Evolutionary conservation across 2,797 vertebrate species (phyloP), one percentile per base, ranked within the genome.

Genomic region (Aphelocoma californica): DNA sequence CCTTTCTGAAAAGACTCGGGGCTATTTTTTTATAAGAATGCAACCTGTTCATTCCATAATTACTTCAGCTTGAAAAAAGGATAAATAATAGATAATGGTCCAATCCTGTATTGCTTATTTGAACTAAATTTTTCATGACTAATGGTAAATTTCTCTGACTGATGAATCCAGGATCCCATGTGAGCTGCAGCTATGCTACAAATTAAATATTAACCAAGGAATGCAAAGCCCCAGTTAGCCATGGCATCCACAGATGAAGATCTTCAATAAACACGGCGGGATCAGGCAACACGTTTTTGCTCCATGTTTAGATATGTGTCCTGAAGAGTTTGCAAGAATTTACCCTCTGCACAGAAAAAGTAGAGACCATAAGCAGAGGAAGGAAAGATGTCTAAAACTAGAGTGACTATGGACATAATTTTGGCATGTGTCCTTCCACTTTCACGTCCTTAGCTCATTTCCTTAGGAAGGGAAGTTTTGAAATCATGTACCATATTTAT

Each of bases 1-100:
- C 14, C 12, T 64, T 93, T 92, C 74, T 81, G 60, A 82, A 54
- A 85, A 79, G 26, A 38, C 7, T 34, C 9, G 9, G 26, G 14
- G 51, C 9, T 74, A 25, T 8, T 31, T 92, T 79, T 71, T 45
- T 56, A 8, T 44, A 70, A 62, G 24, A 88, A 25, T 6, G 20
- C 18, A 82, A 58, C 36, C 40, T 74, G 26, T 66, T 92, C 70
- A 47, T 73, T 47, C 81, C 53, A 25, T 73, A 84, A 75, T 72
- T 81, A 81, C 38, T 83, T 89, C n/a, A 50, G 23, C 57, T 67
- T 89, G 61, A 47, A 36, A 92, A 75, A 87, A 51, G 1, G 17
- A 81, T 88, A 88, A 83, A 92, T 88, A 94, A 88, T 74, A 88
- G 32, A 84, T 75, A 81, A 81, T 20, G 29, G 20, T 73, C 15